Percentiles rank a stretch among this genome's conserved stretches.
Conservation (phyloP, 2,888 invertebrate species). For the Ectobius pallidus region DNA sequence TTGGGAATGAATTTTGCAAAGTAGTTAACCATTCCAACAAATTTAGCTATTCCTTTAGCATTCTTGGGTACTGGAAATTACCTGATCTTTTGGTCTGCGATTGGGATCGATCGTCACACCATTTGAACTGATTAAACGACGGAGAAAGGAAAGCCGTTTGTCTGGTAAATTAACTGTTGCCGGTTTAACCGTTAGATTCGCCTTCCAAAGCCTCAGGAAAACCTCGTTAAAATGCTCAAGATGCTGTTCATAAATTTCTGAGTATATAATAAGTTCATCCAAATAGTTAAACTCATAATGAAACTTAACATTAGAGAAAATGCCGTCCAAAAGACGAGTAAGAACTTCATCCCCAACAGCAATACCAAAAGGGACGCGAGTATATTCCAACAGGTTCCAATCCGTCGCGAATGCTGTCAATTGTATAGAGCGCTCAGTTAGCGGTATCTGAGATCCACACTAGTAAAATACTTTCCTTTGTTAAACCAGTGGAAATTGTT, state of each 20-base stretch:
- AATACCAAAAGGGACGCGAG: neutral
- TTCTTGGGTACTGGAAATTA: neutral
- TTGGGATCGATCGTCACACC: neutral
- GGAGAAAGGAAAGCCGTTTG: neutral
- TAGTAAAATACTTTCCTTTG: neutral
- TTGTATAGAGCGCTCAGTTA: neutral
- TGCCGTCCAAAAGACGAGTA: neutral
- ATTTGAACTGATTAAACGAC: neutral
- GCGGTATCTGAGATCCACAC: neutral
- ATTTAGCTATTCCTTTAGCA: neutral
- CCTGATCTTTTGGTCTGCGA: neutral
- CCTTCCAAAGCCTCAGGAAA: neutral
- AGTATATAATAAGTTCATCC: neutral
- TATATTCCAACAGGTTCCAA: neutral
- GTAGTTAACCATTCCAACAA: neutral
- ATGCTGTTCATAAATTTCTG: neutral
- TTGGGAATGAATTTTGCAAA: conserved; percentile 1
- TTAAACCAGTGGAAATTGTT: neutral
- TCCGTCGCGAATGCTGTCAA: neutral
- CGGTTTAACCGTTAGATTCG: neutral
- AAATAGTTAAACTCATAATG: neutral
- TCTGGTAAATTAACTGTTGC: neutral
- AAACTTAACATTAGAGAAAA: neutral
- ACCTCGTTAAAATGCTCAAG: neutral
- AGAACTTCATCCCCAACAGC: neutral